phyloP scores from a whole-genome alignment of 2,797 vertebrate species.

The Synaphobranchus kaupii region DNA sequence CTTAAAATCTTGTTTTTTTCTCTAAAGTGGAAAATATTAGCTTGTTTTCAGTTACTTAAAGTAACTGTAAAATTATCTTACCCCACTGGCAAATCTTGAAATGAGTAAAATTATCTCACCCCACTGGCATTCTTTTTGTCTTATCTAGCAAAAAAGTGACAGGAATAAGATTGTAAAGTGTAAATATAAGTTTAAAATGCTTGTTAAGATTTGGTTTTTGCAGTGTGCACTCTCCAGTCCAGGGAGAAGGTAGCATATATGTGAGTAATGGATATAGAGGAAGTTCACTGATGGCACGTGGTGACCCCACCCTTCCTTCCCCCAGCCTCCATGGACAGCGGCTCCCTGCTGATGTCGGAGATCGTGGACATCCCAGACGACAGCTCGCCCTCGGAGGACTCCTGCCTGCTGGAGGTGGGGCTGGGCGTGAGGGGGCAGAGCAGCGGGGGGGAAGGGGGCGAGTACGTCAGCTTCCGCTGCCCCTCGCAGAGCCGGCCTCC shows the following conservation, averaged over 20 bases:
- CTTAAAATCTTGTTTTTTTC: too few relatives aligned
- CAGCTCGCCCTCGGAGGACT: conserved; percentile 94
- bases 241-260: background rate
- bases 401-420: conserved; percentile 87
- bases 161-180: too few relatives aligned
- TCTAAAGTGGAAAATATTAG: too few relatives aligned
- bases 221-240: background rate
- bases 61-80: too few relatives aligned
- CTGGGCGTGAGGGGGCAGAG: conserved; percentile 70
- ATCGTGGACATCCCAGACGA: conserved; percentile 91
- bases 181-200: too few relatives aligned
- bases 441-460: conserved; percentile 71
- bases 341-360: conserved; percentile 89
- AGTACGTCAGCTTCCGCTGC: conserved; percentile 64
- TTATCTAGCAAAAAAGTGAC: too few relatives aligned
- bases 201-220: too few relatives aligned
- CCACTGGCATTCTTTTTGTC: too few relatives aligned
- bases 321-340: conserved; percentile 91
- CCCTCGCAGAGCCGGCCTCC: conserved; percentile 53
- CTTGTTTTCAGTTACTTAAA: too few relatives aligned
- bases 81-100: too few relatives aligned
- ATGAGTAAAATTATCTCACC: too few relatives aligned
- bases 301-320: background rate
- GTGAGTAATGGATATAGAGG: background rate
- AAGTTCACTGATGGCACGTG: background rate